Conservation (phyloP, 2,113 vertebrate species). For the Amphiprion ocellaris region DNA sequence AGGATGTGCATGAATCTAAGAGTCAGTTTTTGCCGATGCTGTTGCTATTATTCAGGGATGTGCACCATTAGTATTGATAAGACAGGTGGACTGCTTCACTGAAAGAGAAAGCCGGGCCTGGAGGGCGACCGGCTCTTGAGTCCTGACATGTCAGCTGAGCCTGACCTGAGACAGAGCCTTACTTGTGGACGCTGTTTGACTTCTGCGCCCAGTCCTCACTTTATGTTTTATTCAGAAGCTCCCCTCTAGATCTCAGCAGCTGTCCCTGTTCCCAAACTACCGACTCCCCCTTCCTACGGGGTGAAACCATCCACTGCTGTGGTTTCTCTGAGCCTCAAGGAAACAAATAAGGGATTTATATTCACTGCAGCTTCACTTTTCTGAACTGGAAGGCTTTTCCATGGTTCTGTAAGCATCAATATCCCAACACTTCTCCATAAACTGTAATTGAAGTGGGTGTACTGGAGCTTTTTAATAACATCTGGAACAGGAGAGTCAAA, state of each 20-base stretch:
- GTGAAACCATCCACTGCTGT: conserved; percentile 38
- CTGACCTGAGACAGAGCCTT: conserved; percentile 70
- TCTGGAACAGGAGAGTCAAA: background rate
- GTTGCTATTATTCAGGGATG: conserved; percentile 30
- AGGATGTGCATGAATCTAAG: conserved; percentile 22
- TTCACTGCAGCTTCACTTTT: conserved; percentile 44
- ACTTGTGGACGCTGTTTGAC: conserved; percentile 72
- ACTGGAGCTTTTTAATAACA: conserved; percentile 17
- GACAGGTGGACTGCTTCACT: background rate
- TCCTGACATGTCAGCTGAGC: conserved; percentile 47
- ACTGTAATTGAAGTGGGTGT: conserved; percentile 40
- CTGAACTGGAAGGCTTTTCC: conserved; percentile 15
- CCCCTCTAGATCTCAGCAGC: conserved; percentile 66
- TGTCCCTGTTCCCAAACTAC: conserved; percentile 55
- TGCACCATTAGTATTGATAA: background rate
- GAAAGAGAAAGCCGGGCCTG: background rate
- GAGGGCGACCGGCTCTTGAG: conserved; percentile 13
- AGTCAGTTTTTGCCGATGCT: conserved; percentile 25
- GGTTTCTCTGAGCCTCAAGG: conserved; percentile 33
- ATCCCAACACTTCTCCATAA: conserved; percentile 14
- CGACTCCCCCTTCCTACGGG: conserved; percentile 31
- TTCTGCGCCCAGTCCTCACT: conserved; percentile 48
- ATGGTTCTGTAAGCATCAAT: conserved; percentile 34
- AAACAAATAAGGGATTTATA: conserved; percentile 59
- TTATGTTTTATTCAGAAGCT: conserved; percentile 79